These are phyloP conservation scores for Etia nguti DNA, from an alignment of 2,113 vertebrate genomes.

Conservation along the genomic window DNA sequence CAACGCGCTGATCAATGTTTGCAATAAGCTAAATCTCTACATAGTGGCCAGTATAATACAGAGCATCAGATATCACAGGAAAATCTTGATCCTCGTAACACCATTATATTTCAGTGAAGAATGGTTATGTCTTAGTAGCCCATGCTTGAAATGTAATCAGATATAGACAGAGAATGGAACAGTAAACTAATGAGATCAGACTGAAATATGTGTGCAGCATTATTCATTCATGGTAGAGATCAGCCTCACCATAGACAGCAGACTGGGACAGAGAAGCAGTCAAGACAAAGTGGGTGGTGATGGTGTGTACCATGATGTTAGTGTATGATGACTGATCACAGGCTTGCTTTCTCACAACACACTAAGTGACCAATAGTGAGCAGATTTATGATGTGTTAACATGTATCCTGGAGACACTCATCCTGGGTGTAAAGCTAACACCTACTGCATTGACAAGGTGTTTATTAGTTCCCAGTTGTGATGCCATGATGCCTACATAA, in stretches of 20 bases:
- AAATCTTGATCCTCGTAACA: constrained; percentile 9
- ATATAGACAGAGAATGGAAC: neutral
- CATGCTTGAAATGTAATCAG: constrained; percentile 32
- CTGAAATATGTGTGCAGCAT: neutral
- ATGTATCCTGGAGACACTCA: constrained; percentile 51
- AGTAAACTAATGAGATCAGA: neutral
- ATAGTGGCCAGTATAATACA: constrained; percentile 6
- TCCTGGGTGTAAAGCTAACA: constrained; percentile 53
- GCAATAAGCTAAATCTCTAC: constrained; percentile 51
- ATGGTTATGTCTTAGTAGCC: neutral
- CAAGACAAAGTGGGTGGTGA: constrained; percentile 40
- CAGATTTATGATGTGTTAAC: constrained; percentile 26
- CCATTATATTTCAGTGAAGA: constrained; percentile 11
- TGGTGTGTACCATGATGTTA: constrained; percentile 9
- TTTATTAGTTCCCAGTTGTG: constrained; percentile 68
- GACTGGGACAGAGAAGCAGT: constrained; percentile 13
- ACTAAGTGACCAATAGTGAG: constrained; percentile 34
- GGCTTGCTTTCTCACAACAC: constrained; percentile 14
- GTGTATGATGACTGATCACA: constrained; percentile 20
- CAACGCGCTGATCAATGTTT: constrained; percentile 50
- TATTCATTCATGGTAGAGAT: constrained; percentile 25
- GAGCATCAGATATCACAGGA: constrained; percentile 40
- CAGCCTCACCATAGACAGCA: constrained; percentile 5
- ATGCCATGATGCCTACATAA: constrained; percentile 16
- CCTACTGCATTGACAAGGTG: constrained; percentile 59